A percentile compares a stretch with the other conserved stretches of the same genome.
phyloP scores from a whole-genome alignment of 2,797 vertebrate species.

The Paratrypauchen microcephalus region DNA sequence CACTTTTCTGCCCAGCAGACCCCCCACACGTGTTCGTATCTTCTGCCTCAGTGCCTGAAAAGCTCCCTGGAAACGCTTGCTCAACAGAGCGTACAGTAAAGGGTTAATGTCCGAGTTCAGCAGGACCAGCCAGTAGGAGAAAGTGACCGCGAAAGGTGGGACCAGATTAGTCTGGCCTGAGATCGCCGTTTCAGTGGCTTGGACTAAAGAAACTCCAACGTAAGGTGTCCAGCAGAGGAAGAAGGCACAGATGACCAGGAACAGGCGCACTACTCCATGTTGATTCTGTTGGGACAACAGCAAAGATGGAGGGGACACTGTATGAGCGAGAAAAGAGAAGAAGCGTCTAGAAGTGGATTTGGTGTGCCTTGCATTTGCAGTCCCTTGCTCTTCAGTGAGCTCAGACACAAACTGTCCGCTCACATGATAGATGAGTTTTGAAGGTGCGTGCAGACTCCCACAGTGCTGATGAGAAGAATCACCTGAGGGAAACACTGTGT shows the following conservation, averaged over 20 bases:
- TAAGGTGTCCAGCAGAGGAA: slow-evolving; percentile 85
- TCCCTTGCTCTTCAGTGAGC: slow-evolving; percentile 33
- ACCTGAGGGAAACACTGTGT: slow-evolving; percentile 17
- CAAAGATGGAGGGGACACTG: slow-evolving; percentile 35
- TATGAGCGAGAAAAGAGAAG: slow-evolving; percentile 64
- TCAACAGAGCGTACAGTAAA: slow-evolving; percentile 82
- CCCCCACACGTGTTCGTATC: slow-evolving; percentile 57
- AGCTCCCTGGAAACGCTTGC: slow-evolving; percentile 81
- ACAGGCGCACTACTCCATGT: slow-evolving; percentile 77
- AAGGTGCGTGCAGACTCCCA: slow-evolving; percentile 54
- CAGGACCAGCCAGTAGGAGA: slow-evolving; percentile 81
- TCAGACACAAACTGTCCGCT: slow-evolving; percentile 72
- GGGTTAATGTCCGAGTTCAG: slow-evolving; percentile 85
- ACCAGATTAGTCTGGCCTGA: slow-evolving; percentile 61
- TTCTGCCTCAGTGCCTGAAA: slow-evolving; percentile 72
- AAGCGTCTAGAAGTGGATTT: slow-evolving; percentile 42
- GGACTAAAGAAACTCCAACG: slow-evolving; percentile 75
- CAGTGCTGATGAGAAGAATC: slow-evolving; percentile 27
- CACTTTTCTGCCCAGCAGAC: slow-evolving; percentile 27
- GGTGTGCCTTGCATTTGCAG: slow-evolving; percentile 30
- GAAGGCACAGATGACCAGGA: slow-evolving; percentile 80
- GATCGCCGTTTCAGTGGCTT: slow-evolving; percentile 76
- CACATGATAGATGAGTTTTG: slow-evolving; percentile 73
- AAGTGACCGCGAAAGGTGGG: slow-evolving; percentile 71
- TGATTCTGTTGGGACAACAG: slow-evolving; percentile 63